Base-by-base conservation (phyloP, 2,113 vertebrate species). In the Mastomys coucha region DNA sequence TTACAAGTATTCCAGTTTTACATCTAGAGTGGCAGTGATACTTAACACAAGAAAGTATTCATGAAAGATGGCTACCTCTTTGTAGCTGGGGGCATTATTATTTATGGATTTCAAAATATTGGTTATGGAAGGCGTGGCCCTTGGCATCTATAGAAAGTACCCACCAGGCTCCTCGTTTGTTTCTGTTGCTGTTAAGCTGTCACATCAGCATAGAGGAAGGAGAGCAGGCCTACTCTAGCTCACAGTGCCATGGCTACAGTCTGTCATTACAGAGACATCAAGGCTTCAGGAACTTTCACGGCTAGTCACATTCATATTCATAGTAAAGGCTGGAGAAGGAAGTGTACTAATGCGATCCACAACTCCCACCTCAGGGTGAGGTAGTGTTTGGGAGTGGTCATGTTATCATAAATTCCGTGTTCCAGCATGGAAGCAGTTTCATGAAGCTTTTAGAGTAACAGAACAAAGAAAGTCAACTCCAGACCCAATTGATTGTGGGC, bases 1-100 rank as follows among this genome's bases (percentile, higher is more conserved):
- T 99, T 99, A 99, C 99, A 99, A 99, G 24, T 42, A 75, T 42
- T 99, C 99, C 99, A 99, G 99, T 99, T 99, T 99, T 99, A 99
- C 98, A 13, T 2, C 72, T 3, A 45, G 73, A 42, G 42, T 76
- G 42, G 42, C 73, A 28, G 73, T 13, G 73, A 45, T 28, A 45
- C 39, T 26, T 12, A 75, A 75, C 39, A 75, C 39, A 99, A 99
- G 99, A 98, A 98, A 82, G 97, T 36, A 80, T 99, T 99, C 99
- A 99, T 99, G 99, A 99, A 99, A 98, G 98, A 99, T 99, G 98
- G 98, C 99, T 98, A 99, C 98, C 98, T 99, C 98, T 98, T 78
- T 78, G 49, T 16, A 33, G 8, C 28, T 33, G 95, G 98, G 98
- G 98, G 98, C 98, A 98, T 98, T 88, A 14, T 72, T 33, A 36